Evolutionary conservation across 2,888 invertebrate species (phyloP).

Genomic region (Panorpa germanica): DNA sequence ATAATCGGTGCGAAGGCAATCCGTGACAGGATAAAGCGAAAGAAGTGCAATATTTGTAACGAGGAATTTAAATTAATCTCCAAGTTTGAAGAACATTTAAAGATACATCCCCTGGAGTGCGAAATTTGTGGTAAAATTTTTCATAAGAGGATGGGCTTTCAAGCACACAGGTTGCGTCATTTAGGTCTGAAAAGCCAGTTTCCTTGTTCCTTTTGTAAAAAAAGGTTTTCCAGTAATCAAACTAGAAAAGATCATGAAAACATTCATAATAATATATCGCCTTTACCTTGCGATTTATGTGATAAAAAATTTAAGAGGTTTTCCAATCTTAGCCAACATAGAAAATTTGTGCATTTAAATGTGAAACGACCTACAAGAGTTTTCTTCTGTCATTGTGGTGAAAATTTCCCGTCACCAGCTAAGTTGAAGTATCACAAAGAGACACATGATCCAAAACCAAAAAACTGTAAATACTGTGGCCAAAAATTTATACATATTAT

Average conservation of each 20-base stretch:
- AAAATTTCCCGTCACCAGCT: conserved; percentile 64
- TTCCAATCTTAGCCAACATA: conserved; percentile 71
- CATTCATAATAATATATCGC: conserved; percentile 62
- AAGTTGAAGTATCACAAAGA: conserved; percentile 75
- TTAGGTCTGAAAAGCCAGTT: conserved; percentile 55
- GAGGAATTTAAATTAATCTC: conserved; percentile 47
- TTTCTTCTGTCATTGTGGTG: conserved; percentile 61
- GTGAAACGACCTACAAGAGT: conserved; percentile 51
- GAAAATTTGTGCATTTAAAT: conserved; percentile 56
- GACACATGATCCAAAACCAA: conserved; percentile 64
- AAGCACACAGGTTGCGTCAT: conserved; percentile 63
- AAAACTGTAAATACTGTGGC: conserved; percentile 67
- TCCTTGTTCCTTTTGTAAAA: conserved; percentile 58
- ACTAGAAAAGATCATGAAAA: conserved; percentile 68
- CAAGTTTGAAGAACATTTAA: conserved; percentile 52
- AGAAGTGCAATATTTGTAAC: conserved; percentile 42
- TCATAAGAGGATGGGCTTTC: conserved; percentile 50
- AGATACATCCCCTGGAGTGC: conserved; percentile 66
- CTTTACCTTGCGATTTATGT: conserved; percentile 64
- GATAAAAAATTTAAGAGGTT: conserved; percentile 63
- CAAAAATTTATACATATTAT: conserved; percentile 75
- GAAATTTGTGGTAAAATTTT: conserved; percentile 65
- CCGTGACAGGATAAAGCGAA: too few species aligned
- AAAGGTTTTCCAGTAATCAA: conserved; percentile 65
- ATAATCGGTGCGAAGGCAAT: too few species aligned